Base-by-base conservation (phyloP, 2,113 vertebrate species). In the Regulus satrapa region DNA sequence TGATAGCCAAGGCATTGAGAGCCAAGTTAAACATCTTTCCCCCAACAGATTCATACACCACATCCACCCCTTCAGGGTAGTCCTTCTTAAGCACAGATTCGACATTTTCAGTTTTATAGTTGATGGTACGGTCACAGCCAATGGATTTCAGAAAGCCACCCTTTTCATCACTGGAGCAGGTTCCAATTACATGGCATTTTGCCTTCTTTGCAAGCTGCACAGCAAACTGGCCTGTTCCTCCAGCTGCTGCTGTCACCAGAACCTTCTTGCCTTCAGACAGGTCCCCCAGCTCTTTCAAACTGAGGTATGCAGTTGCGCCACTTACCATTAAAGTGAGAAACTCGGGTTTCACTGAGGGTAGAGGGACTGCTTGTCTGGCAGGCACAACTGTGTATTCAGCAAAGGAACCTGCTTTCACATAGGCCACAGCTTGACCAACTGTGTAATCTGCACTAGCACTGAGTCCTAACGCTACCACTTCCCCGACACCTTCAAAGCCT, bases 11-110 rank as follows among this genome's bases (percentile, higher is more conserved):
- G 83, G 96, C 95, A 58, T 99, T 98, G 89, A 99, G 78, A 2
- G 99, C 98, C 67, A 98, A 62, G 76, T 99, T 98, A 75, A 99
- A 98, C 96, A 98, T 95, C 77, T 98, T 91, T 63, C 99, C 99
- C 73, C 99, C 99, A 3, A 99, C 97, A 6, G 99, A 99, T 95
- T 99, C 99, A 14, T 99, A 99, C 63, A 99, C 98, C 91, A 99
- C 98, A 38, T 99, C 98, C 59, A 99, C 68, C 51, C 99, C 99
- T 72, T 94, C 28, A 0, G 99, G 98, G 96, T 98, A 99, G 94
- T 99, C 98, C 66, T 67, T 97, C 94, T 73, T 98, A 91, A 99
- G 98, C 9, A 98, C 97, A 10, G 95, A 76, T 6, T 94, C 95
- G 40, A 99, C 89, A 40, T 98, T 97, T 97, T 99, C 99, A 1